Base-by-base conservation (phyloP, 23 tunicate species). In the Aplidium turbinatum region DNA sequence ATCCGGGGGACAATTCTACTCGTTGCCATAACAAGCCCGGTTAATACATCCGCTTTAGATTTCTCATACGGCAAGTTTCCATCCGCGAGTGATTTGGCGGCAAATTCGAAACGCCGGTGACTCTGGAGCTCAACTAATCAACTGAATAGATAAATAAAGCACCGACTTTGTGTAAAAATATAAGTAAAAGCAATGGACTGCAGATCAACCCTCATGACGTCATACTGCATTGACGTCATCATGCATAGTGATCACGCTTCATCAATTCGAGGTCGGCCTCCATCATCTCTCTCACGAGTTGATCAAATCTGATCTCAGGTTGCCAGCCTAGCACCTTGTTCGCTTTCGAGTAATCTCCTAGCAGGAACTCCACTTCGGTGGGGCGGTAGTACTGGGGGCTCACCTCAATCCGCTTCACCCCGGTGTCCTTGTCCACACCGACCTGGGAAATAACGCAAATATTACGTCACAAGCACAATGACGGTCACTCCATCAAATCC, bases 241-340 rank as follows among this genome's bases (percentile, higher is more conserved):
- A 93, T 2, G 98, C 98, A 57, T 93, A 86, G 35, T 75, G 93
- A 40, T 76, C 86, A 28, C 63, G 47, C 69, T 74, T 85, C 98
- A 93, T 93, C 31, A 93, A 35, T n/a, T 62, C 77, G 47, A 93
- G 32, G 47, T 93, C 98, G 0, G 93, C 83, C 13, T 80, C 87
- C 6, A 93, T 88, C 98, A 93, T 93, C 54, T 93, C 98, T 31
- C 81, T 81, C 27, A 93, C 93, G n/a, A 93, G 67, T 30, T 81
- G 85, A 35, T 93, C 83, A 57, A 93, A 93, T 26, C 63, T 75
- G 13, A 81, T 71, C 23, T 76, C 47, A 0, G 98, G 93, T 54
- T 85, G 81, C 98, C 98, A 93, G 0, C 98, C 98, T 13, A 93
- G 47, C 24, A 58, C 69, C 34, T 85, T 80, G 75, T 81, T 80